A percentile compares a stretch with the other conserved stretches of the same genome.
These are phyloP conservation scores for Halesus radiatus DNA, from an alignment of 1,140 invertebrate species.

Conservation along the genomic window DNA sequence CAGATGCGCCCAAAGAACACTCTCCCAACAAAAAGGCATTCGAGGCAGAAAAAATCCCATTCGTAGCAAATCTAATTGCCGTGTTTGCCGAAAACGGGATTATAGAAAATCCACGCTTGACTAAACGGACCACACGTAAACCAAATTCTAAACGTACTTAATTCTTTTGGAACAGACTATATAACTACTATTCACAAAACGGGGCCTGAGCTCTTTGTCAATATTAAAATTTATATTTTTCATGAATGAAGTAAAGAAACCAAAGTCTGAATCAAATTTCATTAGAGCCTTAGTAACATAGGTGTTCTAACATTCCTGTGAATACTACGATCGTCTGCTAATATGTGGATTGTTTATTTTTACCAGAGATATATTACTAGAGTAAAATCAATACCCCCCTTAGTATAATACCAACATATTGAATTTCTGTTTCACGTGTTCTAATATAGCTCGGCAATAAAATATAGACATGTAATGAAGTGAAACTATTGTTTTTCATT, in stretches of 20 bases:
- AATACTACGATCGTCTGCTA: too few species aligned
- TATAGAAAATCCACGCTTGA: conserved; percentile 7
- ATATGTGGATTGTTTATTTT: too few species aligned
- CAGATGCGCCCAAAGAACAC: conserved; percentile 20
- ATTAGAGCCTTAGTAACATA: not conserved
- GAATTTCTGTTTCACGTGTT: too few species aligned
- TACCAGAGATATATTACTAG: too few species aligned
- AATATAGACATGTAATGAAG: too few species aligned
- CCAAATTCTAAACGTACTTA: not conserved
- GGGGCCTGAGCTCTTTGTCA: conserved; percentile 2
- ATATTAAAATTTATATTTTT: conserved; percentile 24
- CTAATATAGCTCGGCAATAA: too few species aligned
- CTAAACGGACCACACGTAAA: conserved; percentile 21
- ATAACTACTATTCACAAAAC: conserved; percentile 4
- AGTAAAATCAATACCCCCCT: too few species aligned
- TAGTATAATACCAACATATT: too few species aligned
- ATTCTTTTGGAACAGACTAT: not conserved
- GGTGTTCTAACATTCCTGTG: too few species aligned
- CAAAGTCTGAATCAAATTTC: not conserved
- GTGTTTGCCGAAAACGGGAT: conserved; percentile 30
- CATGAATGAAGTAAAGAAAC: conserved; percentile 25
- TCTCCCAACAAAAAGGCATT: conserved; percentile 9
- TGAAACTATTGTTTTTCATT: too few species aligned
- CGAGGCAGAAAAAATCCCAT: conserved; percentile 21
- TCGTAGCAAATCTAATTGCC: conserved; percentile 15